These are phyloP conservation scores for Patella vulgata DNA, from an alignment of 1,140 invertebrate species.

Conservation along the genomic window DNA sequence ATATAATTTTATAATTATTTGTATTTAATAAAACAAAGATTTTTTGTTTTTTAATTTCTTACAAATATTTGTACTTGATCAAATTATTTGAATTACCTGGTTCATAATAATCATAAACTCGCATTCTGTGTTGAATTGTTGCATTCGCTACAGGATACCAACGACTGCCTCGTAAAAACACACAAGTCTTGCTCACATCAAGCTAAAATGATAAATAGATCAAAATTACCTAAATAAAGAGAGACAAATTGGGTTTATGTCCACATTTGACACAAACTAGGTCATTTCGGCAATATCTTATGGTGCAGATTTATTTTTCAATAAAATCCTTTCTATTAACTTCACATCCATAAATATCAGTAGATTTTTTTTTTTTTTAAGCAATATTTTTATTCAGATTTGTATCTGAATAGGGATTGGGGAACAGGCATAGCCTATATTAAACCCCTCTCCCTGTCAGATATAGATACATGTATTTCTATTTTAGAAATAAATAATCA, in stretches of 20 bases:
- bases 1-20: neutral
- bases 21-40: neutral
- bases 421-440: no score
- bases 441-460: no score
- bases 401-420: no score
- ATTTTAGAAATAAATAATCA: no score
- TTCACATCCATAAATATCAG: neutral
- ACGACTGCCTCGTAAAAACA: slow-evolving; percentile 90
- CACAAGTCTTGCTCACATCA: slow-evolving; percentile 76
- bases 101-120: slow-evolving; percentile 96
- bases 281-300: no score
- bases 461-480: no score
- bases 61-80: neutral
- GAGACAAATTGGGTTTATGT: neutral
- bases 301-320: neutral
- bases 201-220: slow-evolving; percentile 45
- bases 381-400: no score
- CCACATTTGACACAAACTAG: neutral
- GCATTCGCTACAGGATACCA: slow-evolving; percentile 98
- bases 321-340: neutral
- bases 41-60: no score
- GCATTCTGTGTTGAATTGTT: slow-evolving; percentile 88
- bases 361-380: neutral
- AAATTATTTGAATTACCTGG: slow-evolving; percentile 76
- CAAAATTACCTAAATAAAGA: neutral